phyloP scores from a whole-genome alignment of 2,888 invertebrate genomes.

The Caenorhabditis virilis region DNA sequence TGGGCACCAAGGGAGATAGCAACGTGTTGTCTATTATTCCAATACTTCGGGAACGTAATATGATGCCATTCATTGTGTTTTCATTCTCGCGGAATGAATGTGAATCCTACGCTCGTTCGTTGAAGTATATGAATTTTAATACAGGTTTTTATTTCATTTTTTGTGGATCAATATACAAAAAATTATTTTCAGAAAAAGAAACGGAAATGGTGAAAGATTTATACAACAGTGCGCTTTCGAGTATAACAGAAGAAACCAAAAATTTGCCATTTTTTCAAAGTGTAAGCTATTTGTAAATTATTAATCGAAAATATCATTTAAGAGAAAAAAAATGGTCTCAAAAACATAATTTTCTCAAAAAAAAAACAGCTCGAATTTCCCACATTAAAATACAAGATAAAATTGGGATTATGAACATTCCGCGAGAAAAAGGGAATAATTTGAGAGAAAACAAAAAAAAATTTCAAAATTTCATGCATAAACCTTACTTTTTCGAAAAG shows the following conservation, averaged over 20 bases:
- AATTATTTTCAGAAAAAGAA: constrained; percentile 78
- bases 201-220: constrained; percentile 93
- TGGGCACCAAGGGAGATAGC: constrained; percentile 70
- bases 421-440: too few species aligned
- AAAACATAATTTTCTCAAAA: too few species aligned
- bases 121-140: constrained; percentile 95
- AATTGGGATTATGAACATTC: too few species aligned
- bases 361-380: too few species aligned
- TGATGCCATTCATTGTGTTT: constrained; percentile 97
- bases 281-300: constrained; percentile 16
- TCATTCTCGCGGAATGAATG: constrained; percentile 99
- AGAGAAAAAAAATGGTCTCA: too few species aligned
- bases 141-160: constrained; percentile 74
- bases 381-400: too few species aligned
- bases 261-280: constrained; percentile 81
- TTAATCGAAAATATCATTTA: too few species aligned
- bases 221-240: constrained; percentile 94
- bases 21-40: constrained; percentile 96
- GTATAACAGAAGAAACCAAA: constrained; percentile 89
- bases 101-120: constrained; percentile 91
- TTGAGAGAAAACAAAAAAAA: too few species aligned
- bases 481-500: too few species aligned
- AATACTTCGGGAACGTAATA: constrained; percentile 97
- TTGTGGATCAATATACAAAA: background rate
- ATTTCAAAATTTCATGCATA: too few species aligned